These are phyloP conservation scores for Drosophila villosipedis DNA, from an alignment of 2,888 invertebrate species.

Conservation along the genomic window DNA sequence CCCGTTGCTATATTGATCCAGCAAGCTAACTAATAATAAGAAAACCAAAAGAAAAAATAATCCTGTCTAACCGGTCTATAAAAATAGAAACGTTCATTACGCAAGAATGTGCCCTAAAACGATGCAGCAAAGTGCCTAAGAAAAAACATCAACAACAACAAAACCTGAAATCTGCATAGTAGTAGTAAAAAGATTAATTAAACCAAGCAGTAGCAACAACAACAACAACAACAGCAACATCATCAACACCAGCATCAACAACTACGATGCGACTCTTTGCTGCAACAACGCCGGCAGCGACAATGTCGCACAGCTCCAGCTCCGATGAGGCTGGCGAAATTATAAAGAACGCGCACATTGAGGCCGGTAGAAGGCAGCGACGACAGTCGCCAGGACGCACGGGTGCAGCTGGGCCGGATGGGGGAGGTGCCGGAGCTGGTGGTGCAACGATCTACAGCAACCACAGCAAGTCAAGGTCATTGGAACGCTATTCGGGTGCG, in stretches of 20 bases:
- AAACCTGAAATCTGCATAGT: conserved; percentile 80
- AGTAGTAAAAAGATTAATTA: conserved; percentile 70
- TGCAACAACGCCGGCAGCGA: conserved; percentile 49
- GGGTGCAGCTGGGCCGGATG: conserved; percentile 3
- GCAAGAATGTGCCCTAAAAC: conserved; percentile 82
- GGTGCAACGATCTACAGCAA: conserved; percentile 58
- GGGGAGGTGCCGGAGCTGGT: conserved; percentile 11
- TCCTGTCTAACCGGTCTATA: conserved; percentile 74
- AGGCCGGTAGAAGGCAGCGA: conserved; percentile 23
- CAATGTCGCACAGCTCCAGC: conserved; percentile 54
- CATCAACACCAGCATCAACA: conserved; percentile 13
- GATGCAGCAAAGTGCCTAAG: conserved; percentile 73
- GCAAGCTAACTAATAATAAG: conserved; percentile 26
- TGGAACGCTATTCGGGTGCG: conserved; percentile 82
- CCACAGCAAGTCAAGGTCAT: conserved; percentile 81
- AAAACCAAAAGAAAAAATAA: conserved; percentile 35
- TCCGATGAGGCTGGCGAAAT: conserved; percentile 72
- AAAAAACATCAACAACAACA: conserved; percentile 15
- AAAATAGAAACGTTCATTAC: conserved; percentile 75
- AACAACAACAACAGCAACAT: conserved; percentile 18
- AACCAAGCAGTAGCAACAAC: conserved; percentile 29
- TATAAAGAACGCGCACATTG: conserved; percentile 62
- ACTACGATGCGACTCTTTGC: conserved; percentile 64
- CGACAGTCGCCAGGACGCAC: conserved; percentile 14
- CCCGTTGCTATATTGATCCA: conserved; percentile 48